Evolutionary conservation across 1,140 invertebrate species (phyloP).

Genomic region (Leptinotarsa lineolata): DNA sequence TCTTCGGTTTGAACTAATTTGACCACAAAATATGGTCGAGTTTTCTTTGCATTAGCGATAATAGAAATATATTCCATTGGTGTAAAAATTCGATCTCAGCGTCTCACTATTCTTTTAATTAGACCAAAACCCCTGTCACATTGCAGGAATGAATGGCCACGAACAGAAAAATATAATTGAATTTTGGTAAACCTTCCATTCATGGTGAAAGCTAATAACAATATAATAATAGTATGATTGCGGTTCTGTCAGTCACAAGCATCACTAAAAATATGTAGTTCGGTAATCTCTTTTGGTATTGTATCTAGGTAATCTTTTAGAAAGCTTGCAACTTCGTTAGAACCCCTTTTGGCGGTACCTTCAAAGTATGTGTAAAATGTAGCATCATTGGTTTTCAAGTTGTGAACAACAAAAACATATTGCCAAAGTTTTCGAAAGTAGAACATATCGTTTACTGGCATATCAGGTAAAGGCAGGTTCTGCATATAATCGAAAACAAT

Average conservation of each 20-base stretch:
- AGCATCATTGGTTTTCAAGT: conserved; percentile 38
- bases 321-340: conserved; percentile 25
- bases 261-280: not conserved
- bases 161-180: conserved; percentile 14
- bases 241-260: not conserved
- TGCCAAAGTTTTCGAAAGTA: conserved; percentile 48
- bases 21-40: not conserved
- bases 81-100: not conserved
- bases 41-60: conserved; percentile 9
- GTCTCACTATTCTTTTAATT: not conserved
- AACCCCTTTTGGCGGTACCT: conserved; percentile 26
- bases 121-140: conserved; percentile 14
- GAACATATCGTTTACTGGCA: conserved; percentile 32
- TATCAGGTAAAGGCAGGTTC: conserved; percentile 42
- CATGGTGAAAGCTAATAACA: conserved; percentile 7
- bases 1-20: conserved; percentile 9
- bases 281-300: not conserved
- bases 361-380: conserved; percentile 46
- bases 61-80: conserved; percentile 9
- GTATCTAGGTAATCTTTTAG: too few species aligned
- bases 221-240: conserved; percentile 7
- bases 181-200: conserved; percentile 15
- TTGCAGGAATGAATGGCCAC: conserved; percentile 14
- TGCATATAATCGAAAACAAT: conserved; percentile 52
- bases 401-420: conserved; percentile 48